Conservation (phyloP, 2,888 invertebrate genomes). For the Trimorus sp. region DNA sequence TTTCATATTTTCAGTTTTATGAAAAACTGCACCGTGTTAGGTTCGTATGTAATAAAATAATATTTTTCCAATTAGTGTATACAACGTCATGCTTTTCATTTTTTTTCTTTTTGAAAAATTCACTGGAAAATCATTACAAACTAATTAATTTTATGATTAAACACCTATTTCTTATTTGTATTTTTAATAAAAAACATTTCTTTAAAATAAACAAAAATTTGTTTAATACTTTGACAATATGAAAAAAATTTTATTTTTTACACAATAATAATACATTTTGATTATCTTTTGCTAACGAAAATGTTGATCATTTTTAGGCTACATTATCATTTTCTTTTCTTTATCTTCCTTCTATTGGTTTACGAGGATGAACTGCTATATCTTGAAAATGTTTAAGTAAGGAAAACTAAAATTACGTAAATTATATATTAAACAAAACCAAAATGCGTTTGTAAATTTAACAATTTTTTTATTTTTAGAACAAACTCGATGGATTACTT, state of each 20-base stretch:
- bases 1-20: conserved; percentile 25
- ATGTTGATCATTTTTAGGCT: conserved; percentile 17
- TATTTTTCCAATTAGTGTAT: no score
- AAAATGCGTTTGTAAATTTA: no score
- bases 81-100: no score
- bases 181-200: no score
- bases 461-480: no score
- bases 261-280: no score
- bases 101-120: not conserved
- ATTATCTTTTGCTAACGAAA: not conserved
- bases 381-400: conserved; percentile 29
- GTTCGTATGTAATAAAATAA: conserved; percentile 3
- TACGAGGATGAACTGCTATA: conserved; percentile 34
- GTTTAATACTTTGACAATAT: no score
- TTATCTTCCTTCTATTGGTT: conserved; percentile 41
- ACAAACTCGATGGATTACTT: no score
- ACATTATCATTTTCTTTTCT: conserved; percentile 31
- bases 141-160: not conserved
- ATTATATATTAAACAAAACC: no score
- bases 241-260: no score
- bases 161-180: no score
- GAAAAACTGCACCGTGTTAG: conserved; percentile 18
- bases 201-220: no score
- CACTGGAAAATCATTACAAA: not conserved
- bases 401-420: not conserved